Percentiles rank a stretch among this genome's conserved stretches.
Evolutionary conservation across 1,140 invertebrate species (phyloP).

Genomic region (Cepaea nemoralis): DNA sequence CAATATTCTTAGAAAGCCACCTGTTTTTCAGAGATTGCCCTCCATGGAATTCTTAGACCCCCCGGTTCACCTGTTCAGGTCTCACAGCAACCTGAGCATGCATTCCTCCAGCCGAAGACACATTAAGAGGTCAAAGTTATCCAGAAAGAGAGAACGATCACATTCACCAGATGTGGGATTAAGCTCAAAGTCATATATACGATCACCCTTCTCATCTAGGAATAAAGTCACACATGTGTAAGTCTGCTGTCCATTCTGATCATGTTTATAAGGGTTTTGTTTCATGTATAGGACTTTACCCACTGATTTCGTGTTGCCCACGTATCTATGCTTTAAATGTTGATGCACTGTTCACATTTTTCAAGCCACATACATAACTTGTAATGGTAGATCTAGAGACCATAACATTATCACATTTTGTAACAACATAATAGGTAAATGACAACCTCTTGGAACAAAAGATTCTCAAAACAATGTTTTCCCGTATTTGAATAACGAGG

Average conservation of each 20-base stretch:
- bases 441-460: no score
- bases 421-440: no score
- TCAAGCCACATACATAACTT: no score
- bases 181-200: slow-evolving; percentile 1
- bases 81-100: slow-evolving; percentile 13
- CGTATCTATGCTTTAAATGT: no score
- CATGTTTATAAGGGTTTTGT: no score
- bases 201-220: background rate
- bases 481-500: no score
- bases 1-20: slow-evolving; percentile 24
- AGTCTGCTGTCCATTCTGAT: background rate
- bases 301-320: no score
- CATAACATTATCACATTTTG: no score
- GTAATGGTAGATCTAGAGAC: no score
- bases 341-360: no score
- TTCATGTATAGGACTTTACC: no score
- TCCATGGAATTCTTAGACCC: slow-evolving; percentile 49
- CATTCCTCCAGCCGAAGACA: background rate
- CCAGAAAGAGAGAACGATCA: background rate
- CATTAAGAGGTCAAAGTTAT: slow-evolving; percentile 14
- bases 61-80: slow-evolving; percentile 35
- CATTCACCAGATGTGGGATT: slow-evolving; percentile 3
- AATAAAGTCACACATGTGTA: background rate
- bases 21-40: slow-evolving; percentile 34
- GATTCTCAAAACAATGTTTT: no score